Conservation (phyloP, 2,888 invertebrate genomes). For the Colostygia pectinataria region DNA sequence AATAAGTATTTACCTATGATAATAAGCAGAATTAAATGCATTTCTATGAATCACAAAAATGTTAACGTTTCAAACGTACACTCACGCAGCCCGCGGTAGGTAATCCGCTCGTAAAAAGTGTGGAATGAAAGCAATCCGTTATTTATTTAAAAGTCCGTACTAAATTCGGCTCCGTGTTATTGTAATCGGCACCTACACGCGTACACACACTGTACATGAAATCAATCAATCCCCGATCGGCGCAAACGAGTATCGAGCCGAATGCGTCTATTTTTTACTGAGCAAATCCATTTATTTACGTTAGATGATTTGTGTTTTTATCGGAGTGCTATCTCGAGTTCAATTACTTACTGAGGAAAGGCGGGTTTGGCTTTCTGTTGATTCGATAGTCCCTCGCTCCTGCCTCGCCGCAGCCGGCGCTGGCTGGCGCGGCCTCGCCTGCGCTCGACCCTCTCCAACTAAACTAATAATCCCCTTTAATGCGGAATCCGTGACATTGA, state of each 20-base stretch:
- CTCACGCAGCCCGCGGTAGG: background rate
- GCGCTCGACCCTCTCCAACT: conserved; percentile 1
- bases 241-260: conserved; percentile 14
- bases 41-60: conserved; percentile 5
- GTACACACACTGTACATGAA: conserved; percentile 5
- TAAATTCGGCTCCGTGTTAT: conserved; percentile 23
- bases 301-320: conserved; percentile 18
- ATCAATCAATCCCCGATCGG: conserved; percentile 25
- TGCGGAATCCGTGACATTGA: conserved; percentile 24
- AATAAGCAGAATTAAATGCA: conserved; percentile 10
- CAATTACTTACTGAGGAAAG: conserved; percentile 2
- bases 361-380: background rate
- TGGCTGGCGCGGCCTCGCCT: background rate
- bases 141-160: conserved; percentile 30
- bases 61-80: background rate
- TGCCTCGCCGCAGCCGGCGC: background rate
- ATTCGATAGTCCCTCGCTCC: background rate
- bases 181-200: conserved; percentile 18
- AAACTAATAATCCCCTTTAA: conserved; percentile 20
- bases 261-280: conserved; percentile 8
- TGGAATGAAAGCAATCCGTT: conserved; percentile 20
- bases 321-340: conserved; percentile 9
- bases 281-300: conserved; percentile 17
- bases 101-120: conserved; percentile 19
- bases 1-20: too few species aligned